These are phyloP conservation scores for Myotis lucifugus DNA, from an alignment of 2,113 vertebrate genomes.

Conservation along the genomic window DNA sequence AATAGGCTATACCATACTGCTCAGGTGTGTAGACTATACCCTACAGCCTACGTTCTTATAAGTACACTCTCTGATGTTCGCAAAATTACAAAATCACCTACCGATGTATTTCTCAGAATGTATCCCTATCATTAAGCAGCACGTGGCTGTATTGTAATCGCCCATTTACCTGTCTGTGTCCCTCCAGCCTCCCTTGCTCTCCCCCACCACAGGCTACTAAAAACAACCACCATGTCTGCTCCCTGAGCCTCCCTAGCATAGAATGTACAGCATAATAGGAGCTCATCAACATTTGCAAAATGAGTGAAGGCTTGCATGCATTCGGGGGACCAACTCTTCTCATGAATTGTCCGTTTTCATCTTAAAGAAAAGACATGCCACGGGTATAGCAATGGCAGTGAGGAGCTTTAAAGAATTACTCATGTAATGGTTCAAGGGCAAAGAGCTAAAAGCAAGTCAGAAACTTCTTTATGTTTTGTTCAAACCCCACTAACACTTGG, in stretches of 20 bases:
- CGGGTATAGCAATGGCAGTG: not conserved
- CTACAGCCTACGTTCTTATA: not conserved
- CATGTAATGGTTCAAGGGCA: slow-evolving; percentile 63
- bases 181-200: not conserved
- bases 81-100: not conserved
- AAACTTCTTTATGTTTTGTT: slow-evolving; percentile 69
- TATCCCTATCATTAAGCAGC: not conserved
- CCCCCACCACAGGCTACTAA: not conserved
- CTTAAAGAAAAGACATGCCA: slow-evolving; percentile 10
- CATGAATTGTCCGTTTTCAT: slow-evolving; percentile 55
- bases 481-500: slow-evolving; percentile 65
- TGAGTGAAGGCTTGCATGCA: not conserved
- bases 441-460: slow-evolving; percentile 68
- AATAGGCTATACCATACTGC: too few species aligned
- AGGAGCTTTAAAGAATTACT: slow-evolving; percentile 52
- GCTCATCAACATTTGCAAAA: slow-evolving; percentile 21
- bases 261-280: not conserved
- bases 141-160: not conserved
- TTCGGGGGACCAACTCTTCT: not conserved
- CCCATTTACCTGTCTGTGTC: not conserved
- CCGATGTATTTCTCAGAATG: not conserved
- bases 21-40: not conserved
- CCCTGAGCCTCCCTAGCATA: not conserved
- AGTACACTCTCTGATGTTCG: not conserved
- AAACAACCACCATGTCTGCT: not conserved